Conservation (phyloP, 2,888 invertebrate species). For the Polylopha cassiicola region DNA sequence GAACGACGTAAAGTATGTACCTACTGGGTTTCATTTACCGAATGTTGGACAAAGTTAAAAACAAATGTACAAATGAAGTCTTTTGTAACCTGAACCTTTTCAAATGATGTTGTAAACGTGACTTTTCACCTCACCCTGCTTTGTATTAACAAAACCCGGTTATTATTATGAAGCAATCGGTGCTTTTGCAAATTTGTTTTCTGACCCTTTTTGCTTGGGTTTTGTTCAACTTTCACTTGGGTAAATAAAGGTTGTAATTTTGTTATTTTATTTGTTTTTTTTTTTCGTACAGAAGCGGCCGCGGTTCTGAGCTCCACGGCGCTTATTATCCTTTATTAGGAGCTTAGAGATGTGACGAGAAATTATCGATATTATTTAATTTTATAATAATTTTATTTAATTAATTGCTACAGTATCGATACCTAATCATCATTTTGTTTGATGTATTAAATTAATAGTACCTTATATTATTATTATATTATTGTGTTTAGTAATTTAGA, state of each 20-base stretch:
- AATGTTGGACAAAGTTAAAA: too few relatives aligned
- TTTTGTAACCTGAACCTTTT: not conserved
- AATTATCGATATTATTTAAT: not conserved
- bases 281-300: slow-evolving; percentile 12
- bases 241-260: slow-evolving; percentile 13
- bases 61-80: slow-evolving; percentile 8
- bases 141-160: slow-evolving; percentile 5
- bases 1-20: too few relatives aligned
- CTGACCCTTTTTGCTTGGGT: slow-evolving; percentile 1
- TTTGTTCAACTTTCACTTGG: not conserved
- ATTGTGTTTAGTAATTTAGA: too few relatives aligned
- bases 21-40: too few relatives aligned
- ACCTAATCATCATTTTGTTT: too few relatives aligned
- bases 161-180: slow-evolving; percentile 19
- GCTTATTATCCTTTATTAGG: slow-evolving; percentile 20
- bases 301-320: slow-evolving; percentile 11
- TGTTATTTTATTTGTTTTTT: slow-evolving; percentile 18
- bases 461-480: too few relatives aligned
- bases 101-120: slow-evolving; percentile 10
- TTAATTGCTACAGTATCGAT: too few relatives aligned
- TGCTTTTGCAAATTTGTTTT: slow-evolving; percentile 6
- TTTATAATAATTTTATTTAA: slow-evolving; percentile 6
- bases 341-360: slow-evolving; percentile 3
- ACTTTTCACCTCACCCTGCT: slow-evolving; percentile 12
- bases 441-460: too few relatives aligned